A percentile compares a stretch with the other conserved stretches of the same genome.
phyloP scores from a whole-genome alignment of 2,888 invertebrate genomes.

The Drosophila rellima region DNA sequence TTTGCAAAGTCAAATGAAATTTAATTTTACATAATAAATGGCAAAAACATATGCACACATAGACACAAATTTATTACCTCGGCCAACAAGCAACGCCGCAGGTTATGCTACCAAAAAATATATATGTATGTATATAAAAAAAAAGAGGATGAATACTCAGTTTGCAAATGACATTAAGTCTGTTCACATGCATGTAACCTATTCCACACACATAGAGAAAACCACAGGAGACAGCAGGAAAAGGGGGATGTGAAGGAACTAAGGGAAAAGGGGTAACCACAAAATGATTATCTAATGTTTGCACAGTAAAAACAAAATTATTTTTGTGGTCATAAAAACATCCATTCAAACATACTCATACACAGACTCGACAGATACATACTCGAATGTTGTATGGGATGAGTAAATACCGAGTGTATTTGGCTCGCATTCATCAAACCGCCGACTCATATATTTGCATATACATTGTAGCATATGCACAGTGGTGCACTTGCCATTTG shows the following conservation, averaged over 20 bases:
- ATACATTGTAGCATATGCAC: slow-evolving; percentile 57
- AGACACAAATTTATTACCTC: slow-evolving; percentile 50
- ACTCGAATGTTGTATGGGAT: slow-evolving; percentile 4
- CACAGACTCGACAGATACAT: slow-evolving; percentile 9
- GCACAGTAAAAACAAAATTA: slow-evolving; percentile 76
- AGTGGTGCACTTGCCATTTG: slow-evolving; percentile 38
- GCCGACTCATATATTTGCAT: slow-evolving; percentile 59
- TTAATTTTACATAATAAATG: slow-evolving; percentile 69
- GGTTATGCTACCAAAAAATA: slow-evolving; percentile 47
- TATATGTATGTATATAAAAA: slow-evolving; percentile 12
- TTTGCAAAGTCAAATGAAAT: slow-evolving; percentile 64
- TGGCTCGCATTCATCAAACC: slow-evolving; percentile 66
- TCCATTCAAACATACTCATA: slow-evolving; percentile 32
- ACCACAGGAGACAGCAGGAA: slow-evolving; percentile 3
- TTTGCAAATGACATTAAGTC: slow-evolving; percentile 53
- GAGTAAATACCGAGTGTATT: slow-evolving; percentile 51
- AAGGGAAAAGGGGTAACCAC: slow-evolving; percentile 25
- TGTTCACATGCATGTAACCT: slow-evolving; percentile 16
- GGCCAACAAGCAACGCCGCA: slow-evolving; percentile 40
- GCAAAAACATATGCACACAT: slow-evolving; percentile 50
- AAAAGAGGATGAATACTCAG: slow-evolving; percentile 28
- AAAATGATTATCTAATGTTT: slow-evolving; percentile 81
- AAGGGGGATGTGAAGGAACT: background rate
- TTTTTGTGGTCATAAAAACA: slow-evolving; percentile 71
- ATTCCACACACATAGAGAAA: background rate